Evolutionary conservation across 2,888 invertebrate species (phyloP).

Genomic region (Drosophila mettleri): DNA sequence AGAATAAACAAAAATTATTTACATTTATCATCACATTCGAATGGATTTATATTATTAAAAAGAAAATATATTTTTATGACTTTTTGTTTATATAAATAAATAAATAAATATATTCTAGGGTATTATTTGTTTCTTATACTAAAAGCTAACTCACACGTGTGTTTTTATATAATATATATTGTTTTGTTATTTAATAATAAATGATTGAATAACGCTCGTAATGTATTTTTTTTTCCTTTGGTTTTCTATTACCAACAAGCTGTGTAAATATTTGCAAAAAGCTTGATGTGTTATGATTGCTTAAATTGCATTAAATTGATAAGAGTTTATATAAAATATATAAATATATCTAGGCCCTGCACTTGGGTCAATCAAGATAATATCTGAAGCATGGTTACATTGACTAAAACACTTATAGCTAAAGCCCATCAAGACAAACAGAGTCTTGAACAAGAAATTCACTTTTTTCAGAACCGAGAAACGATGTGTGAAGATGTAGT

Average conservation of each 20-base stretch:
- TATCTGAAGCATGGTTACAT: not conserved
- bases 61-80: too few species aligned
- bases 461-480: constrained; percentile 9
- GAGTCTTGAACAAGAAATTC: not conserved
- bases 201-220: not conserved
- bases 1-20: too few species aligned
- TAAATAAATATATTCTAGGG: not conserved
- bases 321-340: not conserved
- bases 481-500: constrained; percentile 5
- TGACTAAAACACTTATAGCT: constrained; percentile 6
- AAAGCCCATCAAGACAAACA: constrained; percentile 11
- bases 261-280: not conserved
- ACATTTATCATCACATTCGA: too few species aligned
- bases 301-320: not conserved
- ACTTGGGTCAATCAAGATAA: not conserved
- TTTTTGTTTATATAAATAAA: not conserved
- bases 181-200: constrained; percentile 1
- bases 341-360: too few species aligned
- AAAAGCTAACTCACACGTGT: not conserved
- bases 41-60: too few species aligned
- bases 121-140: not conserved
- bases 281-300: not conserved
- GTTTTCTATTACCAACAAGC: constrained; percentile 1
- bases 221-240: not conserved
- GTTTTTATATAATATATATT: not conserved